phyloP scores from a whole-genome alignment of 2,797 vertebrate genomes.

The Sebastes goodei region DNA sequence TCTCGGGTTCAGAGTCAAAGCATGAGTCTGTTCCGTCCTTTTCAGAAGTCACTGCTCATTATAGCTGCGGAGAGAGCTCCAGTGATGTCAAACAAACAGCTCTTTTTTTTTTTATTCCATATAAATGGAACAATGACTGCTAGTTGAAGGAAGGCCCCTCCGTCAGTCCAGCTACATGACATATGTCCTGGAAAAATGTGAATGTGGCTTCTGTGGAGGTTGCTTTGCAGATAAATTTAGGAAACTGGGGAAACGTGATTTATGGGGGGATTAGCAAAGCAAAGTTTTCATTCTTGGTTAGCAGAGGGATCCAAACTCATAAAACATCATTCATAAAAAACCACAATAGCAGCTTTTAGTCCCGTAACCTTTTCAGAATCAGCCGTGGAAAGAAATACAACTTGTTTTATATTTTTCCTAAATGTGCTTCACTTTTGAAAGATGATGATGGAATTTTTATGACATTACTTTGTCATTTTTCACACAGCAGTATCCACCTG shows the following conservation, averaged over 20 bases:
- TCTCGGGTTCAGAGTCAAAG: conserved; percentile 26
- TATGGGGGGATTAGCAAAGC: conserved; percentile 20
- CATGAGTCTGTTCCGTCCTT: conserved; percentile 35
- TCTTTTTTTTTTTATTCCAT: conserved; percentile 14
- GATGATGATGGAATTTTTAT: background rate
- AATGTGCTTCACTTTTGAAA: background rate
- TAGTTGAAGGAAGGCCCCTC: conserved; percentile 6
- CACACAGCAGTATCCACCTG: background rate
- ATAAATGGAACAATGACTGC: conserved; percentile 37
- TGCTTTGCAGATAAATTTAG: conserved; percentile 25
- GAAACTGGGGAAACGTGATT: conserved; percentile 6
- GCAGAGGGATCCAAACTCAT: background rate
- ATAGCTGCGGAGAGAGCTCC: conserved; percentile 38
- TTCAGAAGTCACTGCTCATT: conserved; percentile 39
- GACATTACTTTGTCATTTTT: background rate
- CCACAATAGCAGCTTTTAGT: background rate
- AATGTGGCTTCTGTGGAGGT: conserved; percentile 15
- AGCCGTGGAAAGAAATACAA: background rate
- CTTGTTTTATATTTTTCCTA: background rate
- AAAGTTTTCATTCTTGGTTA: background rate
- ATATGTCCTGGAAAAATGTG: conserved; percentile 46
- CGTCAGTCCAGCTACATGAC: conserved; percentile 19
- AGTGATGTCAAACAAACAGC: conserved; percentile 40
- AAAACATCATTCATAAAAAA: conserved; percentile 2
- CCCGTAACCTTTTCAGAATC: background rate